A percentile compares a stretch with the other conserved stretches of the same genome.
phyloP scores from a whole-genome alignment of 2,113 vertebrate species.

The Podarcis raffonei region DNA sequence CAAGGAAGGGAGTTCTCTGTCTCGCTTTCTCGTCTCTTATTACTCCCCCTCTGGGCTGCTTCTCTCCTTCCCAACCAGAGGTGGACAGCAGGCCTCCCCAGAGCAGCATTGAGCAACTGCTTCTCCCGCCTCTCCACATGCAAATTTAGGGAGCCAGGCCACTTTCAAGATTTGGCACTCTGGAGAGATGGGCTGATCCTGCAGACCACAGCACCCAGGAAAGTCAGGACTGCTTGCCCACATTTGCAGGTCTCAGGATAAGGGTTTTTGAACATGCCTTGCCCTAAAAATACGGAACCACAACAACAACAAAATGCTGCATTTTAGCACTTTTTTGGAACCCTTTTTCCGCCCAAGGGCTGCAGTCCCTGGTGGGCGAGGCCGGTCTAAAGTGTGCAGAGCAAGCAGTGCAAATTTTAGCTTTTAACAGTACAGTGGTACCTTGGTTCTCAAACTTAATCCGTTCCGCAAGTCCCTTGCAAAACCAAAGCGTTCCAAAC shows the following conservation, averaged over 20 bases:
- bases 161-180: not conserved
- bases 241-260: not conserved
- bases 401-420: no score
- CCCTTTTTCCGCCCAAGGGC: no score
- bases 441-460: no score
- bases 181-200: not conserved
- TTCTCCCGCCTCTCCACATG: not conserved
- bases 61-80: not conserved
- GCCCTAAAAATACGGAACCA: no score
- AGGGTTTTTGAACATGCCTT: not conserved
- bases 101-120: not conserved
- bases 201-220: not conserved
- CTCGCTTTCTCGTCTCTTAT: constrained; percentile 58
- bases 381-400: no score
- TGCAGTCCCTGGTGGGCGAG: no score
- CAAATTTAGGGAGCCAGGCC: not conserved
- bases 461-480: no score
- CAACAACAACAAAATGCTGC: no score
- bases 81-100: not conserved
- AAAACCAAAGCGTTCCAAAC: no score
- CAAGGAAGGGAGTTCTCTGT: constrained; percentile 53
- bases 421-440: no score
- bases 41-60: not conserved
- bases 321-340: no score
- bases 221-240: not conserved